These are phyloP conservation scores for Oceanodroma tethys DNA, from an alignment of 2,113 vertebrate species.

Conservation along the genomic window DNA sequence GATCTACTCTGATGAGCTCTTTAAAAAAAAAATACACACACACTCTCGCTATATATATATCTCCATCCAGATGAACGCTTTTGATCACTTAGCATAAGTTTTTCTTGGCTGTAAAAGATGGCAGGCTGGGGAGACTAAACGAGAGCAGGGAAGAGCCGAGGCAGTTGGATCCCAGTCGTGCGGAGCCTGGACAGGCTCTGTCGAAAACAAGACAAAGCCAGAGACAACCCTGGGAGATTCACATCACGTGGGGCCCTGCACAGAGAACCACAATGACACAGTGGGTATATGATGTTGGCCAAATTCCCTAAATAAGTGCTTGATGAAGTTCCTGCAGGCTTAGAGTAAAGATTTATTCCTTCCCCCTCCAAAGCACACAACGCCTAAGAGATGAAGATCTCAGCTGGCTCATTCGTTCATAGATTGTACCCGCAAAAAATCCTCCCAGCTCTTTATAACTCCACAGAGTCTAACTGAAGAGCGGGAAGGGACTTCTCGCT, in stretches of 20 bases:
- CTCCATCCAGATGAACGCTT: slow-evolving; percentile 44
- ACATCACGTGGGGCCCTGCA: background rate
- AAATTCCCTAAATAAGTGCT: background rate
- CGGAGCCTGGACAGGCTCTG: background rate
- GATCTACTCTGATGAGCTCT: slow-evolving; percentile 21
- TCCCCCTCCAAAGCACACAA: background rate
- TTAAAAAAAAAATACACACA: background rate
- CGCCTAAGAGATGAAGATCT: background rate
- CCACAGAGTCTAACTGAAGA: accelerated
- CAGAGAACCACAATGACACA: background rate
- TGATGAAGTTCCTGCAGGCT: slow-evolving; percentile 9
- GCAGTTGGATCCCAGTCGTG: background rate
- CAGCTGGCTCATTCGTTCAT: background rate
- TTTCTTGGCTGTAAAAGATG: slow-evolving; percentile 46
- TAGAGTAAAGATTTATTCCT: background rate
- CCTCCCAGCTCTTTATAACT: background rate
- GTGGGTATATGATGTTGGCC: background rate
- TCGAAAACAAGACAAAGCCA: slow-evolving; percentile 5
- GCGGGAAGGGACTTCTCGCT: background rate
- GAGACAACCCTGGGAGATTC: background rate
- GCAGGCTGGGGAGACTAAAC: slow-evolving; percentile 16
- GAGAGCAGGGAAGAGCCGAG: background rate
- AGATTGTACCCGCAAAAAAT: background rate
- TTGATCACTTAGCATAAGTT: slow-evolving; percentile 52
- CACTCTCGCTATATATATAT: background rate